Evolutionary conservation across 2,888 invertebrate genomes (phyloP).

Genomic region (Drosophila meridionalis): DNA sequence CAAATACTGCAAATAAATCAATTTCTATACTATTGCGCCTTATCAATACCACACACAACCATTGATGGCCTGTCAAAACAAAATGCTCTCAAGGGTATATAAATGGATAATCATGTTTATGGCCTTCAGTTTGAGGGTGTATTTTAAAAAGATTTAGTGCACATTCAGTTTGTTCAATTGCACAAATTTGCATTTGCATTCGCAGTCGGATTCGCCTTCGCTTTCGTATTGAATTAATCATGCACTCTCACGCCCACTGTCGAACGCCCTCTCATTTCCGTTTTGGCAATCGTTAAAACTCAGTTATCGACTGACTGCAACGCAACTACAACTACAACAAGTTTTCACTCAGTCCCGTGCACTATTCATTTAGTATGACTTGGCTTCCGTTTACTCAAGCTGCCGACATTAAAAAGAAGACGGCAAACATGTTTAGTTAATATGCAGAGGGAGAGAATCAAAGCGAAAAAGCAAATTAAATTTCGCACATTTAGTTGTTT

Average conservation of each 20-base stretch:
- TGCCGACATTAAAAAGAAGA: slow-evolving; percentile 39
- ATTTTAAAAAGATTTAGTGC: slow-evolving; percentile 51
- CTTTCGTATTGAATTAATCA: slow-evolving; percentile 48
- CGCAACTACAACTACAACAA: not conserved
- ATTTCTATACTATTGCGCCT: no score
- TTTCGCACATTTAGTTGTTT: slow-evolving; percentile 3
- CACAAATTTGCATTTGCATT: slow-evolving; percentile 37
- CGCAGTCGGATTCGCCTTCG: slow-evolving; percentile 25
- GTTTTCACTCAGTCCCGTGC: slow-evolving; percentile 8
- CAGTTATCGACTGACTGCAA: slow-evolving; percentile 48
- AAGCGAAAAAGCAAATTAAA: slow-evolving; percentile 50
- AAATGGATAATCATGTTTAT: slow-evolving; percentile 44
- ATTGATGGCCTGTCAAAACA: not conserved
- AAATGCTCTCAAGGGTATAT: not conserved
- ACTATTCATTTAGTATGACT: slow-evolving; percentile 40
- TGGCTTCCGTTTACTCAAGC: slow-evolving; percentile 39
- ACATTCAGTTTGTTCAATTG: slow-evolving; percentile 36
- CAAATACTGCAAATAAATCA: no score
- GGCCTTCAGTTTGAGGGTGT: slow-evolving; percentile 16
- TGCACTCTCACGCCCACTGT: slow-evolving; percentile 6
- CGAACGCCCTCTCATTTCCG: slow-evolving; percentile 41
- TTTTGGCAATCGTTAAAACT: slow-evolving; percentile 18
- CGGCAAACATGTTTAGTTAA: slow-evolving; percentile 37
- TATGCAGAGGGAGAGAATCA: slow-evolving; percentile 44
- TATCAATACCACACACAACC: no score